Percentiles rank a stretch among this genome's conserved stretches.
Conservation (phyloP, 2,113 vertebrate genomes). For the Python bivittatus region DNA sequence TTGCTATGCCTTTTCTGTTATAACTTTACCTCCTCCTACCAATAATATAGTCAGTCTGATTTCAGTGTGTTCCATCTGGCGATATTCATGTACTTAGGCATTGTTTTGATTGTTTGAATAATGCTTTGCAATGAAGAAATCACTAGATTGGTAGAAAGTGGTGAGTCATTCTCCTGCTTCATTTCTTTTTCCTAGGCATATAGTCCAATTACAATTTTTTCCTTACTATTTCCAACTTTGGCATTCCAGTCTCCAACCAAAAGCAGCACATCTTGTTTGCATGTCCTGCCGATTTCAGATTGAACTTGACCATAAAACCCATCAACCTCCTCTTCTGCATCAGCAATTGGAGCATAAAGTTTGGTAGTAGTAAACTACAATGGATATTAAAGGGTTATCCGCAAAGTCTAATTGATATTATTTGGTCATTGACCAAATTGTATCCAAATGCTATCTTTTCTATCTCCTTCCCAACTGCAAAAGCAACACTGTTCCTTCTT, state of each 20-base stretch:
- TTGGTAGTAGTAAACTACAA: background rate
- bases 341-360: background rate
- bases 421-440: background rate
- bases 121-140: no score
- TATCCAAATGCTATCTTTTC: background rate
- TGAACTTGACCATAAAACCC: background rate
- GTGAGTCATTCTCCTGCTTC: no score
- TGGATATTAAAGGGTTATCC: background rate
- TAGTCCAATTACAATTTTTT: background rate
- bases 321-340: background rate
- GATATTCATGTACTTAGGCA: no score
- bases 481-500: background rate
- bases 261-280: background rate
- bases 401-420: background rate
- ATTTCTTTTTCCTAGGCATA: background rate
- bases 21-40: no score
- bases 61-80: no score
- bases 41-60: no score
- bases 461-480: background rate
- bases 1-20: no score
- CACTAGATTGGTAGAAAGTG: no score
- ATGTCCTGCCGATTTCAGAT: background rate
- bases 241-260: background rate
- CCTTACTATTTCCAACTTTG: no score
- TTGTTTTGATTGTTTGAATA: no score